phyloP scores from a whole-genome alignment of 1,140 invertebrate genomes.

The Bombus soroeensis region DNA sequence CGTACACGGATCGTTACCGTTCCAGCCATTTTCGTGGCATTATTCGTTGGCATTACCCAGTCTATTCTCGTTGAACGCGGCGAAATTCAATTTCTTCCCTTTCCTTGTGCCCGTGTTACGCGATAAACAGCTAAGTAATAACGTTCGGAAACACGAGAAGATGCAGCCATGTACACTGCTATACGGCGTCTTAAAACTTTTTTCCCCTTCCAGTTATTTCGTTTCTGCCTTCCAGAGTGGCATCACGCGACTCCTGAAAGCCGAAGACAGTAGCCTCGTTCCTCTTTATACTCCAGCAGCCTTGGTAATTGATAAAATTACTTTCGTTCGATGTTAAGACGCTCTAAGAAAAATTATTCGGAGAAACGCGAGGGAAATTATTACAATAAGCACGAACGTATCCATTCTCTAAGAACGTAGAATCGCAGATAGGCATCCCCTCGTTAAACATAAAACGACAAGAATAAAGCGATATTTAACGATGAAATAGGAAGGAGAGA shows the following conservation, averaged over 20 bases:
- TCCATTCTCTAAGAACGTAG: background rate
- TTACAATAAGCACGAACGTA: background rate
- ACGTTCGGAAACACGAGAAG: conserved; percentile 20
- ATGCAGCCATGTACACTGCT: background rate
- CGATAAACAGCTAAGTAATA: conserved; percentile 21
- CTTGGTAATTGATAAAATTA: background rate
- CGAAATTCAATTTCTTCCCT: conserved; percentile 16
- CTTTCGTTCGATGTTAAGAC: background rate
- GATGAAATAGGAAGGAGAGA: too few species aligned
- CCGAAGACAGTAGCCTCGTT: too few species aligned
- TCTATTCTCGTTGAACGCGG: background rate
- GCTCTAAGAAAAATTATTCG: background rate
- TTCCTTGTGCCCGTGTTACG: background rate
- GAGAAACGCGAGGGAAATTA: background rate
- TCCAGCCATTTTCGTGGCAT: background rate
- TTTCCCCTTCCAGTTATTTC: background rate
- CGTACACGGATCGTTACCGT: conserved; percentile 6
- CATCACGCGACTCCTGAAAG: too few species aligned
- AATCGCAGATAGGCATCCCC: background rate
- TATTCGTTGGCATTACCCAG: background rate
- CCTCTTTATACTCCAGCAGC: too few species aligned
- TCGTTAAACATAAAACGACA: background rate
- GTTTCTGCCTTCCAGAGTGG: too few species aligned
- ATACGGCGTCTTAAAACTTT: background rate
- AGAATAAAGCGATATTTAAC: background rate